These are phyloP conservation scores for Drosophila eohydei DNA, from an alignment of 2,888 invertebrate genomes.

Conservation along the genomic window DNA sequence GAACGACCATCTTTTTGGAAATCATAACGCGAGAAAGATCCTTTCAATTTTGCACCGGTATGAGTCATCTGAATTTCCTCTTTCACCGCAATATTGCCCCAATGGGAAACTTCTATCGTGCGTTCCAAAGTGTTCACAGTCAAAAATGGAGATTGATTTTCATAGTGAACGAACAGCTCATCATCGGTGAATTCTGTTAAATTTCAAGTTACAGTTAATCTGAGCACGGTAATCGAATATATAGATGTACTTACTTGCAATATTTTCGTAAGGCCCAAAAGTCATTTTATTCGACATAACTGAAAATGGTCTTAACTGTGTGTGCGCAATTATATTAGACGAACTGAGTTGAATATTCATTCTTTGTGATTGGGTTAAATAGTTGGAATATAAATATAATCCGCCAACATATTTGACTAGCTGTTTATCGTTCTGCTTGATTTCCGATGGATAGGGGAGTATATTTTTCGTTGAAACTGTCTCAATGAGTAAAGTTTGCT, in stretches of 20 bases:
- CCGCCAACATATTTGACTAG: conserved; percentile 94
- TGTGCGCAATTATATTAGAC: conserved; percentile 92
- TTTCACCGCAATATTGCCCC: conserved; percentile 99
- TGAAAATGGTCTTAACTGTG: conserved; percentile 90
- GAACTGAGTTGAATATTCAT: conserved; percentile 92
- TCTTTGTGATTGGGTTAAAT: conserved; percentile 91
- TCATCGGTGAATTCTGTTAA: conserved; percentile 86
- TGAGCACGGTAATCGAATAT: background rate
- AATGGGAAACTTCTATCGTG: conserved; percentile 97
- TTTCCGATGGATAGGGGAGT: conserved; percentile 93
- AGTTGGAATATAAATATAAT: conserved; percentile 93
- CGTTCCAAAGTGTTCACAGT: conserved; percentile 95
- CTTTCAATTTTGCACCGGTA: conserved; percentile 96
- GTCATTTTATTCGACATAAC: conserved; percentile 92
- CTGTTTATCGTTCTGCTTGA: conserved; percentile 97
- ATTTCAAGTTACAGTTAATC: background rate
- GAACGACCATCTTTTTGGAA: conserved; percentile 97
- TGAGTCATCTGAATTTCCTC: conserved; percentile 96
- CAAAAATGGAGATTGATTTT: conserved; percentile 98
- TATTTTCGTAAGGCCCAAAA: conserved; percentile 95
- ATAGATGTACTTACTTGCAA: conserved; percentile 83
- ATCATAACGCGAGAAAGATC: conserved; percentile 98
- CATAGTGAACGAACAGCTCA: conserved; percentile 93
- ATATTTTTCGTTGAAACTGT: conserved; percentile 91
- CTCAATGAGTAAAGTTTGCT: conserved; percentile 87